Evolutionary conservation across 2,888 invertebrate genomes (phyloP).

Genomic region (Platycheirus rosarum): DNA sequence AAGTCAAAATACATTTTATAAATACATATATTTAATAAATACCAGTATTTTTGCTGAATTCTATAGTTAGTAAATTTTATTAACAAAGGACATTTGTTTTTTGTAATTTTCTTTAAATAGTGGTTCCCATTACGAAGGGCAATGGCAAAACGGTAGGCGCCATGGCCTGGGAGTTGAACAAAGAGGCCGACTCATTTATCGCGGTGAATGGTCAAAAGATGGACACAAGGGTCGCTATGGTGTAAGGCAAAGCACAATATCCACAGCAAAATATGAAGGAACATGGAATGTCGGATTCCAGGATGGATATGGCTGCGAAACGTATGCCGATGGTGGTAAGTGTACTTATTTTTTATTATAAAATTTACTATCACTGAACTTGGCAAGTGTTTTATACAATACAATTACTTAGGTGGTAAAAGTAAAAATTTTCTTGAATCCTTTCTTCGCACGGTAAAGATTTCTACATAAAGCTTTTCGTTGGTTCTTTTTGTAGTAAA

Average conservation of each 20-base stretch:
- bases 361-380: too few species aligned
- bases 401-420: conserved; percentile 24
- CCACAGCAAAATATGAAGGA: conserved; percentile 98
- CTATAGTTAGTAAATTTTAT: too few species aligned
- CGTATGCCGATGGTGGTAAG: conserved; percentile 99
- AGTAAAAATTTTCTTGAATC: too few species aligned
- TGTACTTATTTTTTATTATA: conserved; percentile 75
- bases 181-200: conserved; percentile 97
- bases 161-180: conserved; percentile 99
- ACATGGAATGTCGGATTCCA: conserved; percentile 99
- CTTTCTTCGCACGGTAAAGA: too few species aligned
- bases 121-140: conserved; percentile 98
- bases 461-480: too few species aligned
- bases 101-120: conserved; percentile 82
- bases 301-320: conserved; percentile 99
- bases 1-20: too few species aligned
- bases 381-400: not conserved
- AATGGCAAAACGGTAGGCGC: conserved; percentile 99
- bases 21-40: too few species aligned
- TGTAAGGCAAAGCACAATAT: conserved; percentile 96
- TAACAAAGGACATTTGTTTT: conserved; percentile 26
- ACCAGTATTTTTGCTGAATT: too few species aligned
- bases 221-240: conserved; percentile 99
- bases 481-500: too few species aligned
- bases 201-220: conserved; percentile 97